Evolutionary conservation across 2,113 vertebrate genomes (phyloP), one percentile per base, ranked within the genome.

Genomic region (Cavia aperea): DNA sequence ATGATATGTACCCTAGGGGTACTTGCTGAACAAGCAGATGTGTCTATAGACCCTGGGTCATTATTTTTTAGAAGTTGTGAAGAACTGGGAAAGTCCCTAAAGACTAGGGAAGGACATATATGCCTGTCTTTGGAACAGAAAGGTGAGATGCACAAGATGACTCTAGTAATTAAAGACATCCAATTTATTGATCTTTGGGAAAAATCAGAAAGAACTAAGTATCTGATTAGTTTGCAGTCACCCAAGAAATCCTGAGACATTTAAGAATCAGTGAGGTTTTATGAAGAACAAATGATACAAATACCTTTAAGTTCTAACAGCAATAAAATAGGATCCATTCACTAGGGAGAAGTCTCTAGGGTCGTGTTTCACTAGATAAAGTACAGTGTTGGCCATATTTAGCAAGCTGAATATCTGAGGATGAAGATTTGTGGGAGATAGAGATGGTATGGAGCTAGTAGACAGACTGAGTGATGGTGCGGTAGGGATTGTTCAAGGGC

Each of bases 61-160:
- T 93, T 96, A 95, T 90, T 93, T 95, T 79, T 93, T 85, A 95
- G 84, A 85, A 62, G 81, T 73, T 70, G 85, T 31, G 24, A 73
- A 92, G 72, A 93, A 89, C 49, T 60, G 26, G 33, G 54, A 60
- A 86, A 93, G 66, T 93, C 95, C 86, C 91, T 51, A 54, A 83
- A 88, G 89, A 90, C 14, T 56, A 70, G 85, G 49, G 93, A 91
- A 90, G 81, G 75, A 93, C 85, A 95, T 91, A 91, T 81, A 75
- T 31, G 62, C 54, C 49, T 82, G 31, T 86, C 62, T 91, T 95
- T 93, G 91, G 66, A 91, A 93, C 26, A 90, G 51, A 87, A 85
- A 54, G 12, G 29, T 63, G 72, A 81, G 72, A 89, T 86, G 79
- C 84, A 86, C 43, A 75, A 29, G 81, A 85, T 88, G 81, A 65